A percentile compares a stretch with the other conserved stretches of the same genome.
phyloP scores from a whole-genome alignment of 2,888 invertebrate species.

The Drosophila kanekoi region DNA sequence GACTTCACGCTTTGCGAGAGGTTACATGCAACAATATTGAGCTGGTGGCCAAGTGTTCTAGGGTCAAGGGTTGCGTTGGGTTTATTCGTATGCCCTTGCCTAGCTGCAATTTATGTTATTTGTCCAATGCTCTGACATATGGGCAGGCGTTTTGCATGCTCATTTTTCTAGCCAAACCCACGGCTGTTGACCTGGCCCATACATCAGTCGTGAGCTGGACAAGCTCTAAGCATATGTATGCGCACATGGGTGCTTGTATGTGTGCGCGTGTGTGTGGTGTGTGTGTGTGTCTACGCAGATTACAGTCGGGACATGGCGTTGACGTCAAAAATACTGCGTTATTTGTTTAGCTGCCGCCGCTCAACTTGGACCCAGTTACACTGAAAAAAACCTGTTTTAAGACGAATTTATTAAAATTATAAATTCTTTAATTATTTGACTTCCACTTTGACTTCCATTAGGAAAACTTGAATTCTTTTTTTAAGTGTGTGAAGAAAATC shows the following conservation, averaged over 20 bases:
- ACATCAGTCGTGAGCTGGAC: slow-evolving; percentile 65
- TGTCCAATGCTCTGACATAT: slow-evolving; percentile 71
- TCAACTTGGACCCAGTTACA: slow-evolving; percentile 9
- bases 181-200: slow-evolving; percentile 64
- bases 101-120: slow-evolving; percentile 73
- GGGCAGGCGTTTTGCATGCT: slow-evolving; percentile 65
- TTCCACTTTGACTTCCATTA: too few relatives aligned
- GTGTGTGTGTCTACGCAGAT: slow-evolving; percentile 42
- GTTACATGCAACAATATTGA: not conserved
- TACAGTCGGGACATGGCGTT: slow-evolving; percentile 50
- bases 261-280: slow-evolving; percentile 14
- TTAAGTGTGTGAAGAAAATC: too few relatives aligned
- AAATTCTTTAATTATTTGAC: too few relatives aligned
- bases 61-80: slow-evolving; percentile 20
- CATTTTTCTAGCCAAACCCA: slow-evolving; percentile 64
- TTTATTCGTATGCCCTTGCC: slow-evolving; percentile 25
- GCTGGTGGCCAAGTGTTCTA: not conserved
- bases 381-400: not conserved
- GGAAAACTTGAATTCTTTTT: too few relatives aligned
- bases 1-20: too few relatives aligned
- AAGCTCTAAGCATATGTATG: slow-evolving; percentile 25
- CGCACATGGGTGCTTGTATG: slow-evolving; percentile 1
- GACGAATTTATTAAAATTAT: too few relatives aligned
- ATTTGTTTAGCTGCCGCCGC: slow-evolving; percentile 61
- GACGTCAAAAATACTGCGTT: slow-evolving; percentile 70